Percentiles rank a stretch among this genome's conserved stretches.
Evolutionary conservation across 2,113 vertebrate genomes (phyloP).

Genomic region (cattle (Bos taurus)): ARS-UCD2.0 NC_037356.1:17562001-17562500

Average conservation of each 20-base stretch:
- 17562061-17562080: background rate
- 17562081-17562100: background rate
- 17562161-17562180: constrained; percentile 8
- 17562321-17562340: constrained; percentile 64
- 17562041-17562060: background rate
- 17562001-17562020: background rate
- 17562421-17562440: constrained; percentile 34
- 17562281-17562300: constrained; percentile 15
- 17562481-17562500: background rate
- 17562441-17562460: constrained; percentile 14
- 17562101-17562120: background rate
- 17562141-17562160: background rate
- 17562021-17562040: background rate
- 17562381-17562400: constrained; percentile 70
- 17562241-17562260: constrained; percentile 15
- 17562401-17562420: constrained; percentile 58
- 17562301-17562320: constrained; percentile 54
- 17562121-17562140: constrained; percentile 16
- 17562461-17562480: background rate
- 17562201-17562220: background rate
- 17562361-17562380: constrained; percentile 61
- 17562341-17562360: constrained; percentile 62
- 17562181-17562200: background rate
- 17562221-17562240: constrained; percentile 19
- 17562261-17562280: constrained; percentile 28